phyloP scores from a whole-genome alignment of 37 sponge, comb jelly and placozoan species.

The Mnemiopsis leidyi region DNA sequence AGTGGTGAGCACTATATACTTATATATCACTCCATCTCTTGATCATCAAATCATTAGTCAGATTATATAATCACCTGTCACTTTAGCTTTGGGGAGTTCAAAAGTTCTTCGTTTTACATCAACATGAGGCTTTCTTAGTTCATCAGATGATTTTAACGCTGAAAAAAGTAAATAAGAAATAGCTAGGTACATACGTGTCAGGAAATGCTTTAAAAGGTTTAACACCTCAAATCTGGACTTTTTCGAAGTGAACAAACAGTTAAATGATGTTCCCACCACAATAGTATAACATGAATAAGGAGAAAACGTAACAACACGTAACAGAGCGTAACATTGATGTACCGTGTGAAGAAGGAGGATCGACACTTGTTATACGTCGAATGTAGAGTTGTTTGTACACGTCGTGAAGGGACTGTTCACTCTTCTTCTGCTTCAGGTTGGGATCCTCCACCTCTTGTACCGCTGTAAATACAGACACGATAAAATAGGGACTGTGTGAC shows the following conservation, averaged over 20 bases:
- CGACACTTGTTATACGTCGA: background rate
- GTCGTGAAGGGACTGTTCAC: background rate
- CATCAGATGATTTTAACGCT: background rate
- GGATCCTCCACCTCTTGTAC: background rate
- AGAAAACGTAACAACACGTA: too few relatives aligned
- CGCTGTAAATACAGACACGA: background rate
- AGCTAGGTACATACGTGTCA: background rate
- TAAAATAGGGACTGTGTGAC: too few relatives aligned
- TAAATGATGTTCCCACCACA: too few relatives aligned
- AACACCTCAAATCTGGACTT: too few relatives aligned
- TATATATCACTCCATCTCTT: too few relatives aligned
- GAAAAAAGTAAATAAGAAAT: background rate
- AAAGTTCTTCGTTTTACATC: background rate
- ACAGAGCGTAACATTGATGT: too few relatives aligned
- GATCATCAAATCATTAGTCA: too few relatives aligned
- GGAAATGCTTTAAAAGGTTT: background rate
- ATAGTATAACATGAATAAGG: too few relatives aligned
- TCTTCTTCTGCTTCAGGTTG: background rate
- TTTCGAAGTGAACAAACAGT: too few relatives aligned
- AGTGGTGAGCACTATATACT: too few relatives aligned
- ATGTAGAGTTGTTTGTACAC: background rate
- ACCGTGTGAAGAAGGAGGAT: background rate
- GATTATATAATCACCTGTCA: too few relatives aligned
- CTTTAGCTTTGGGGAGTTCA: background rate
- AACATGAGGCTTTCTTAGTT: background rate